phyloP scores from a whole-genome alignment of 2,888 invertebrate species.

The Leucozona laternaria region DNA sequence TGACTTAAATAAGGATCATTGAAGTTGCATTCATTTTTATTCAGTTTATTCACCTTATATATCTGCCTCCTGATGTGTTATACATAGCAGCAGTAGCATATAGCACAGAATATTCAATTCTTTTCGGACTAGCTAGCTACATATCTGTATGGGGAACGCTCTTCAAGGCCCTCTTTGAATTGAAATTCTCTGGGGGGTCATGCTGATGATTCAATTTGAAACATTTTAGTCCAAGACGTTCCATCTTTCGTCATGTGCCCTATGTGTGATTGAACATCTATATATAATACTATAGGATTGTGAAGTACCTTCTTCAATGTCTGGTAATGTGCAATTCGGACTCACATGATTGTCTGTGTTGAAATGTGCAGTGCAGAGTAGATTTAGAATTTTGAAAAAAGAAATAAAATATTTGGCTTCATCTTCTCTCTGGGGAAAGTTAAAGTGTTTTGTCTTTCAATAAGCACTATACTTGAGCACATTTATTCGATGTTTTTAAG shows the following conservation, averaged over 20 bases:
- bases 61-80: not conserved
- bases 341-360: no score
- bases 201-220: slow-evolving; percentile 52
- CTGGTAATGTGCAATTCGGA: not conserved
- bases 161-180: slow-evolving; percentile 25
- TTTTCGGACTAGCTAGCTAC: not conserved
- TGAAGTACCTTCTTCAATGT: not conserved
- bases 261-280: not conserved
- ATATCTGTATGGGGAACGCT: no score
- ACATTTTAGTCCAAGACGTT: slow-evolving; percentile 43
- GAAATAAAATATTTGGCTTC: not conserved
- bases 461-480: not conserved
- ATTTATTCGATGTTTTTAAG: not conserved
- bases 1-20: slow-evolving; percentile 74
- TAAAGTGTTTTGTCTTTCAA: not conserved
- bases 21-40: slow-evolving; percentile 65
- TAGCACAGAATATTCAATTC: slow-evolving; percentile 10
- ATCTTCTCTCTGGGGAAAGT: not conserved
- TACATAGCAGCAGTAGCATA: not conserved
- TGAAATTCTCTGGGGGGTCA: slow-evolving; percentile 39
- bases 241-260: no score
- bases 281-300: not conserved
- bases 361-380: not conserved
- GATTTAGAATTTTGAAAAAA: not conserved
- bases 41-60: slow-evolving; percentile 54